Percentiles rank a stretch among this genome's conserved stretches.
These are phyloP conservation scores for Dicroscelio sp. DNA, from an alignment of 2,888 invertebrate species.

Conservation along the genomic window DNA sequence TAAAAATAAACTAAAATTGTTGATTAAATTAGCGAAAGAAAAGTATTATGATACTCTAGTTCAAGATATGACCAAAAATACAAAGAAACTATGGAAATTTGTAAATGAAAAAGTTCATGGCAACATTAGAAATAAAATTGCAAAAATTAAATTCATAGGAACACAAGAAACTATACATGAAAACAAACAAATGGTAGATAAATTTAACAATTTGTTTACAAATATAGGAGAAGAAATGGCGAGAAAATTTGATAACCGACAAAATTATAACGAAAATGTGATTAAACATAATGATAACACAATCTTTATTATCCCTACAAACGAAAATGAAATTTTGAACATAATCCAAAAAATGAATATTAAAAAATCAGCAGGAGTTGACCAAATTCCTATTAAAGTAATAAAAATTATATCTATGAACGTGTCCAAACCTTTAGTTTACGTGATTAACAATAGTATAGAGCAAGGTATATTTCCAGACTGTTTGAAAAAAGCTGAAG, in stretches of 20 bases:
- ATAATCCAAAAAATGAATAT: slow-evolving; percentile 22
- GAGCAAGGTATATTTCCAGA: slow-evolving; percentile 1
- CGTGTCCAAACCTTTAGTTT: background rate
- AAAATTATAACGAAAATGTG: background rate
- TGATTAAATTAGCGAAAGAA: background rate
- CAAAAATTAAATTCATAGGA: background rate
- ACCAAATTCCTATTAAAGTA: background rate
- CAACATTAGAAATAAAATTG: slow-evolving; percentile 1
- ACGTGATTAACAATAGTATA: slow-evolving; percentile 23
- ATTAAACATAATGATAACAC: background rate
- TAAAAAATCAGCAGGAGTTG: slow-evolving; percentile 31
- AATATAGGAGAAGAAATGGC: background rate
- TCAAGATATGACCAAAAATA: background rate
- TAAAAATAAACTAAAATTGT: background rate
- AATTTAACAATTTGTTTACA: slow-evolving; percentile 22
- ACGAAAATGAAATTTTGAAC: background rate
- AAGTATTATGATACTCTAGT: background rate
- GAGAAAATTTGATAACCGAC: background rate
- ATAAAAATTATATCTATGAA: background rate
- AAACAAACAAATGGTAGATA: background rate
- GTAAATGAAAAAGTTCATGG: slow-evolving; percentile 4
- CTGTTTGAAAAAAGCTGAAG: slow-evolving; percentile 29
- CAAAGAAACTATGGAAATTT: background rate
- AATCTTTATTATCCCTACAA: background rate
- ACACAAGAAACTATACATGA: no score